A percentile compares a stretch with the other conserved stretches of the same genome.
Evolutionary conservation across 2,888 invertebrate genomes (phyloP).

Genomic region (Noctua pronuba): DNA sequence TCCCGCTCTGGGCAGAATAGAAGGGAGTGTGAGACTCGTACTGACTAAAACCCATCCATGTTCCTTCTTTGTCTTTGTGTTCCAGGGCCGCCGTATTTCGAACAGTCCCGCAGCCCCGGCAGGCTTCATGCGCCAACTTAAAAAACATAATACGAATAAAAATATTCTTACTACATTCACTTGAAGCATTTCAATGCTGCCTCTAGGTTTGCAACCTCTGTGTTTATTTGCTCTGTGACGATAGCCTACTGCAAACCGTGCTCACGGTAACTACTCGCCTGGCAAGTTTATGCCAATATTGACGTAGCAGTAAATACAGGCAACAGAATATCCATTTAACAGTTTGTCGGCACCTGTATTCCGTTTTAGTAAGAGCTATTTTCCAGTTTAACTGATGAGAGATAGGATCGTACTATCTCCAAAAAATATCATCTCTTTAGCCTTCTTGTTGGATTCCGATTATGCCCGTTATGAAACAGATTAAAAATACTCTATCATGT

Average conservation of each 20-base stretch:
- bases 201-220: neutral
- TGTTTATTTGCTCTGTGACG: neutral
- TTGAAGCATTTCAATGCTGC: neutral
- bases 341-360: neutral
- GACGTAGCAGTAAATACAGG: neutral
- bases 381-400: neutral
- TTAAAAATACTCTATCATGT: too few species aligned
- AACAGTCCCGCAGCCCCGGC: too few species aligned
- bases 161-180: neutral
- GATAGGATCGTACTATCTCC: neutral
- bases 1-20: too few species aligned
- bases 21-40: too few species aligned
- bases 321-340: neutral
- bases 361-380: neutral
- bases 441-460: too few species aligned
- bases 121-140: too few species aligned
- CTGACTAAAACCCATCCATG: too few species aligned
- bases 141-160: neutral
- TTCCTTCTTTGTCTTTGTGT: too few species aligned
- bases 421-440: neutral
- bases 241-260: neutral
- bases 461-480: too few species aligned
- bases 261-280: neutral
- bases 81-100: too few species aligned
- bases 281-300: neutral